Evolutionary conservation across 2,113 vertebrate species (phyloP).

Genomic region (Vireo altiloquus): DNA sequence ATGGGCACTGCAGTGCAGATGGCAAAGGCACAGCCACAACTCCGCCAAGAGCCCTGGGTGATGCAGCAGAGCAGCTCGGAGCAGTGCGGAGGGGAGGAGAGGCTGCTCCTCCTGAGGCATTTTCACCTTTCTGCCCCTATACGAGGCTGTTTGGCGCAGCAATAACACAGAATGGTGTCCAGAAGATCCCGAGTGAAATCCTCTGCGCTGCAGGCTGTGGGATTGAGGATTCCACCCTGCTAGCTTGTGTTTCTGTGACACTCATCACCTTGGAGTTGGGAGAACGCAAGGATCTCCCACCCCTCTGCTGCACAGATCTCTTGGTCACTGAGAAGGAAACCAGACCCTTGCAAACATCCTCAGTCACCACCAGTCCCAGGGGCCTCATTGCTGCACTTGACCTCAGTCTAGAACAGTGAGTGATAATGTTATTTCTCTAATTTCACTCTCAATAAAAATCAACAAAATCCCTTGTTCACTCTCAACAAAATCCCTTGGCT

Average conservation of each 20-base stretch:
- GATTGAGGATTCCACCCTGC: background rate
- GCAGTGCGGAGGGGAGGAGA: background rate
- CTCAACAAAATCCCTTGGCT: background rate
- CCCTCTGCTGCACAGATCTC: background rate
- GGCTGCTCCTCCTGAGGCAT: background rate
- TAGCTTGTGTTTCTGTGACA: background rate
- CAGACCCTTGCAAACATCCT: background rate
- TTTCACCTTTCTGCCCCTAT: background rate
- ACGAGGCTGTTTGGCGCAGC: background rate
- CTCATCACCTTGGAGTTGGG: background rate
- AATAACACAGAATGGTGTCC: accelerated
- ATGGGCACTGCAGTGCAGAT: constrained; percentile 67
- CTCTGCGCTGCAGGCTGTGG: background rate
- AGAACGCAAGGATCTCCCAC: background rate
- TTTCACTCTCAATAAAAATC: background rate
- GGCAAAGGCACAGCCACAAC: constrained; percentile 24
- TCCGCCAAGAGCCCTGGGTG: background rate
- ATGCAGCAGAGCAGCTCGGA: background rate
- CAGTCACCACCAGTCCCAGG: background rate
- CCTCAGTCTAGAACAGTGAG: background rate
- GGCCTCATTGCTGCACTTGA: background rate
- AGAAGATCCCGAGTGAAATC: background rate
- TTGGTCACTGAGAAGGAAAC: background rate
- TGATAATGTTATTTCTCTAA: background rate
- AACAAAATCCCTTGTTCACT: background rate